Conservation (phyloP, 2,113 vertebrate genomes). For the Ascaphus truei region DNA sequence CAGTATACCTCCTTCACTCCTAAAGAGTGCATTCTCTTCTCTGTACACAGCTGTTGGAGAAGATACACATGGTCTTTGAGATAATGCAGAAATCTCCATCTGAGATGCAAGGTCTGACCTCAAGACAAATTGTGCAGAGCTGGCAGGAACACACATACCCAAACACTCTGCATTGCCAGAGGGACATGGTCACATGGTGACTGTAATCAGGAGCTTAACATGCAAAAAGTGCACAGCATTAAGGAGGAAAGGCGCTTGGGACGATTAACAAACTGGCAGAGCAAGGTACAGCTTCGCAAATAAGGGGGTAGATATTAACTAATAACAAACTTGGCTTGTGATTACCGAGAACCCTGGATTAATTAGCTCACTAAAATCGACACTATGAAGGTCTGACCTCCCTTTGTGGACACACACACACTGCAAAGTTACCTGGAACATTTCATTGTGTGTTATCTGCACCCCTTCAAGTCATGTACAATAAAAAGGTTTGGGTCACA, state of each 20-base stretch:
- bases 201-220: conserved; percentile 5
- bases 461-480: too few species aligned
- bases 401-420: too few species aligned
- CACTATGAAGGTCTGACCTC: too few species aligned
- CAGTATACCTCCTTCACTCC: too few species aligned
- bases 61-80: neutral
- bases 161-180: neutral
- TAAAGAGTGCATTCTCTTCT: neutral
- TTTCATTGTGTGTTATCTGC: too few species aligned
- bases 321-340: neutral
- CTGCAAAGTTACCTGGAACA: too few species aligned
- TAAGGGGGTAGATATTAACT: neutral
- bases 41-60: neutral
- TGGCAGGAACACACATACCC: neutral
- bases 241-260: neutral
- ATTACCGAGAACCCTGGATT: too few species aligned
- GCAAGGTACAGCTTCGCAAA: neutral
- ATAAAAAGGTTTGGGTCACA: too few species aligned
- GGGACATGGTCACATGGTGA: neutral
- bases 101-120: neutral
- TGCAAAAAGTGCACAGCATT: conserved; percentile 12
- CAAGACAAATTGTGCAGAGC: neutral
- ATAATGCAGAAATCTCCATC: too few species aligned
- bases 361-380: too few species aligned
- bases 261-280: conserved; percentile 4